Evolutionary conservation across 2,797 vertebrate species (phyloP).

Genomic region (Xiphophorus birchmanni): DNA sequence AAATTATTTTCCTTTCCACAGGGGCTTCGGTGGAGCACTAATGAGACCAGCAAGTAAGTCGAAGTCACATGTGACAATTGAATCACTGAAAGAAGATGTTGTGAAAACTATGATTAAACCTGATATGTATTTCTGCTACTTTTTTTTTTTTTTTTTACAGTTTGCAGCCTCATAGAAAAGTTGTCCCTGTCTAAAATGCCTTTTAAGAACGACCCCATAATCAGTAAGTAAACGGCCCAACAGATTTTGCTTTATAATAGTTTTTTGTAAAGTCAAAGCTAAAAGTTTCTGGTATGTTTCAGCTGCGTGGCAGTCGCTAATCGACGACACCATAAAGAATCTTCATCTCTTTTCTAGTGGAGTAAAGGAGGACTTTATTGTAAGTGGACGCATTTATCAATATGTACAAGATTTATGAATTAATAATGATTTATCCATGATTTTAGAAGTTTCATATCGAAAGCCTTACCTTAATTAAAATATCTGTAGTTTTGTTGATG

Average conservation of each 20-base stretch:
- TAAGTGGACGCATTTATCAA: conserved; percentile 43
- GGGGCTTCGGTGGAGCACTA: conserved; percentile 92
- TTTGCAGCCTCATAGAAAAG: conserved; percentile 91
- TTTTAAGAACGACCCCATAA: conserved; percentile 84
- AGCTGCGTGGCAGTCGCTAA: conserved; percentile 92
- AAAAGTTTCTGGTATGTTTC: conserved; percentile 43
- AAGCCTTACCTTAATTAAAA: not conserved
- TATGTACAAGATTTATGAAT: not conserved
- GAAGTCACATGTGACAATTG: not conserved
- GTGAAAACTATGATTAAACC: not conserved
- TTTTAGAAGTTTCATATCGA: not conserved
- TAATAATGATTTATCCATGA: not conserved
- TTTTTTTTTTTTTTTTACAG: conserved; percentile 66
- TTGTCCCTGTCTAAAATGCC: conserved; percentile 91
- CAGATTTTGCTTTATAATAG: not conserved
- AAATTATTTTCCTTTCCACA: conserved; percentile 54
- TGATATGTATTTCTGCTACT: not conserved
- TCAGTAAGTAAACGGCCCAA: conserved; percentile 77
- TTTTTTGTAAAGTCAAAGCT: not conserved
- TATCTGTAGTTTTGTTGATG: not conserved
- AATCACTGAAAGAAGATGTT: not conserved
- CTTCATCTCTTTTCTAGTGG: conserved; percentile 83
- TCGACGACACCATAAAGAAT: conserved; percentile 88
- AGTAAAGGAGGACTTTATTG: conserved; percentile 84
- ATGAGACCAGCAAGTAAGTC: conserved; percentile 93